phyloP scores from a whole-genome alignment of 1,140 invertebrate genomes.

The Rhopalosiphum maidis region DNA sequence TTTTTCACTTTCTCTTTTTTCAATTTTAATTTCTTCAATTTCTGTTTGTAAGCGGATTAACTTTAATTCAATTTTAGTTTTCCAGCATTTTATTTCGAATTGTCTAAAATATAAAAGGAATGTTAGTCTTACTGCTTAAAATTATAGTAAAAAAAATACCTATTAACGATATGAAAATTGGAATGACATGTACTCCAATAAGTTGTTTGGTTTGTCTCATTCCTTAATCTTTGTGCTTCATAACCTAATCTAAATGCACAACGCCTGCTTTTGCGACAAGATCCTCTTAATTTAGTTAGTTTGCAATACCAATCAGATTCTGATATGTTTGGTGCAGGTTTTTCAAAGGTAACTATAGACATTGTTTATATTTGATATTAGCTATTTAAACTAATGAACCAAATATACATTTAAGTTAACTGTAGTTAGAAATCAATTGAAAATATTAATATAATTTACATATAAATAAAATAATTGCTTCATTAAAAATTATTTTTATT shows the following conservation, averaged over 20 bases:
- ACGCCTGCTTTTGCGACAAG: conserved; percentile 68
- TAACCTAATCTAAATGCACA: conserved; percentile 77
- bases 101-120: conserved; percentile 65
- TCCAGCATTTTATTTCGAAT: conserved; percentile 77
- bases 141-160: conserved; percentile 61
- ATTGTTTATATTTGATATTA: conserved; percentile 25
- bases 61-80: conserved; percentile 72
- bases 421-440: too few species aligned
- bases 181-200: conserved; percentile 85
- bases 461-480: too few species aligned
- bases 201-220: conserved; percentile 80
- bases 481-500: too few species aligned
- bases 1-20: conserved; percentile 80
- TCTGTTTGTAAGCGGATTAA: conserved; percentile 75
- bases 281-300: conserved; percentile 72
- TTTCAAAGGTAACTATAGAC: conserved; percentile 67
- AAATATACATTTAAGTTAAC: not conserved
- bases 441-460: too few species aligned
- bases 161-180: conserved; percentile 75
- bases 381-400: not conserved
- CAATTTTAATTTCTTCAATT: conserved; percentile 72
- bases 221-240: conserved; percentile 73
- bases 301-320: conserved; percentile 76
- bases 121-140: not conserved
- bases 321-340: conserved; percentile 73